Evolutionary conservation across 2,888 invertebrate species (phyloP).

Genomic region (Pristionchus entomophagus): DNA sequence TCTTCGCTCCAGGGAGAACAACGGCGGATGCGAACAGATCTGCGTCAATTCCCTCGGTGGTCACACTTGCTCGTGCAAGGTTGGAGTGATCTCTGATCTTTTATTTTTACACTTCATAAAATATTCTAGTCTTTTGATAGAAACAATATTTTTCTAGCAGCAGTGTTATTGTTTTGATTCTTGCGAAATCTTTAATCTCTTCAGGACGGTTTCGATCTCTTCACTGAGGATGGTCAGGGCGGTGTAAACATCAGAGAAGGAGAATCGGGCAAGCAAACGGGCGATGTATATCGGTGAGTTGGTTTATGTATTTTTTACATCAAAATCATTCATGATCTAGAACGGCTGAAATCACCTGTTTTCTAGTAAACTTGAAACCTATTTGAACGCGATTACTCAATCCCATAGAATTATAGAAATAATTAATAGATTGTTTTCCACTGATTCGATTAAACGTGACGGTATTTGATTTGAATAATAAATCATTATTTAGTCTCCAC

Average conservation of each 20-base stretch:
- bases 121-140: not conserved
- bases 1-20: slow-evolving; percentile 56
- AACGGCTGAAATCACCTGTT: no score
- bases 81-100: slow-evolving; percentile 84
- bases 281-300: slow-evolving; percentile 74
- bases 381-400: no score
- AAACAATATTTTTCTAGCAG: not conserved
- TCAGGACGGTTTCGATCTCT: slow-evolving; percentile 88
- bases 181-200: slow-evolving; percentile 14
- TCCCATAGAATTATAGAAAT: no score
- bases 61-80: slow-evolving; percentile 78
- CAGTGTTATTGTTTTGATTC: no score
- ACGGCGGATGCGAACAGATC: slow-evolving; percentile 75
- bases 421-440: no score
- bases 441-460: no score
- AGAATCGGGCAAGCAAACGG: slow-evolving; percentile 88
- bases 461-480: no score
- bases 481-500: slow-evolving; percentile 82
- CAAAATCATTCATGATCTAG: not conserved
- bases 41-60: slow-evolving; percentile 81
- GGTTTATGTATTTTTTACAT: not conserved
- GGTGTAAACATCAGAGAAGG: slow-evolving; percentile 91
- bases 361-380: no score
- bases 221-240: slow-evolving; percentile 89
- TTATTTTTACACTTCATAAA: not conserved